Percentiles rank a stretch among this genome's conserved stretches.
Evolutionary conservation across 1,140 invertebrate genomes (phyloP).

Genomic region (Meloidogyne hapla): DNA sequence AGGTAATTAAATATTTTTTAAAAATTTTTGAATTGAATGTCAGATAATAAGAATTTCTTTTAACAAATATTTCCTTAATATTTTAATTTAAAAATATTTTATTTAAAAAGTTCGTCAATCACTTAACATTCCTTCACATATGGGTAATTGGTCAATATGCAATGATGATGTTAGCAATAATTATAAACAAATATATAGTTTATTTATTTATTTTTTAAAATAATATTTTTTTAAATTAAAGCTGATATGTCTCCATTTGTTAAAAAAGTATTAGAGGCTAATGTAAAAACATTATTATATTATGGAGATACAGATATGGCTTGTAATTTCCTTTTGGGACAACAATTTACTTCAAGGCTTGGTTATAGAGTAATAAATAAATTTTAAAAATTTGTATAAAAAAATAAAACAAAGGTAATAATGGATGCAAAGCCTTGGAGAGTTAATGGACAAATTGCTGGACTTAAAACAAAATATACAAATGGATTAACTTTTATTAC

Average conservation of each 20-base stretch:
- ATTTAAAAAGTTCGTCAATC: conserved; percentile 41
- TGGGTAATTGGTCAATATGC: conserved; percentile 48
- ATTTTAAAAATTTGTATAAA: neutral
- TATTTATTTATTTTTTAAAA: conserved; percentile 49
- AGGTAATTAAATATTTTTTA: conserved; percentile 47
- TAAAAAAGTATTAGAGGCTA: conserved; percentile 49
- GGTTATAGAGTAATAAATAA: conserved; percentile 35
- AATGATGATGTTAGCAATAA: neutral
- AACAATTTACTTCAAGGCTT: conserved; percentile 50
- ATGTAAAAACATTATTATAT: conserved; percentile 66
- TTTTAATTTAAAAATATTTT: conserved; percentile 42
- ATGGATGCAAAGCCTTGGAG: conserved; percentile 54
- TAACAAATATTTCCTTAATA: too few species aligned
- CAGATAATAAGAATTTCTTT: too few species aligned
- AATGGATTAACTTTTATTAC: conserved; percentile 56
- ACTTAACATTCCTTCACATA: conserved; percentile 36
- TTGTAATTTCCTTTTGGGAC: conserved; percentile 68
- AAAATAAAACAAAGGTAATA: conserved; percentile 28
- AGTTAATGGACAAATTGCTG: conserved; percentile 53
- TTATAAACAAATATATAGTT: conserved; percentile 43
- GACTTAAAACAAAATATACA: conserved; percentile 57
- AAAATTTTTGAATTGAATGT: too few species aligned
- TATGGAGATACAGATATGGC: conserved; percentile 70
- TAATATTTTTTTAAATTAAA: conserved; percentile 15
- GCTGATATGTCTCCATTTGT: conserved; percentile 54